Percentiles rank a stretch among this genome's conserved stretches.
Conservation (phyloP, 2,888 invertebrate species). For the Polydrusus cervinus region DNA sequence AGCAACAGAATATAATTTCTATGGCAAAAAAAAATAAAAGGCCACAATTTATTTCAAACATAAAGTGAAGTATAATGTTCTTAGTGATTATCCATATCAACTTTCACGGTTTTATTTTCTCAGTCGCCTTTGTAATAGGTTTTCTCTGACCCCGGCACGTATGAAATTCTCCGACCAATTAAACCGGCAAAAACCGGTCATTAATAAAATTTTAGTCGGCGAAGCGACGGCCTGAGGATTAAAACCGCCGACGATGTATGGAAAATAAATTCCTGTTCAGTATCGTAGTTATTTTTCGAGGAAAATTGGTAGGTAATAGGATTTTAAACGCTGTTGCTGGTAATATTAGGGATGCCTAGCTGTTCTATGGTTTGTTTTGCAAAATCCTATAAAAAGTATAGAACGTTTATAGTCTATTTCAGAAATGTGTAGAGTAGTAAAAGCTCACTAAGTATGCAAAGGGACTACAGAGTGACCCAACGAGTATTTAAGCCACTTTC, state of each 20-base stretch:
- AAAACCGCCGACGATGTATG: constrained; percentile 46
- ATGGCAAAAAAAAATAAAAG: too few relatives aligned
- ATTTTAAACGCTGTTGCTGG: constrained; percentile 2
- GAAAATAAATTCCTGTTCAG: constrained; percentile 38
- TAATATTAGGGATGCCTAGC: not conserved
- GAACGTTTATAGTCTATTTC: too few relatives aligned
- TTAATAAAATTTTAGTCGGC: constrained; percentile 42
- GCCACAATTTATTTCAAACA: not conserved
- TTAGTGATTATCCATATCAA: constrained; percentile 16
- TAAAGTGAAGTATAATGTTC: not conserved
- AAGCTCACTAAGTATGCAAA: too few relatives aligned
- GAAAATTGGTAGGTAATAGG: constrained; percentile 15
- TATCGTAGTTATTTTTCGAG: constrained; percentile 27
- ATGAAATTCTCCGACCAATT: constrained; percentile 44
- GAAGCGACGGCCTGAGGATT: constrained; percentile 40
- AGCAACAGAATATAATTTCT: too few relatives aligned
- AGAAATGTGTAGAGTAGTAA: too few relatives aligned
- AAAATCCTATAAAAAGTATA: not conserved
- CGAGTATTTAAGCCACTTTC: too few relatives aligned
- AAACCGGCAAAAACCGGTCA: constrained; percentile 45
- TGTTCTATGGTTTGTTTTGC: not conserved
- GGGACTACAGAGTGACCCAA: too few relatives aligned
- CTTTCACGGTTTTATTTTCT: constrained; percentile 11
- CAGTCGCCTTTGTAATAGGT: constrained; percentile 13
- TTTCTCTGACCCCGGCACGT: constrained; percentile 24